Conservation (phyloP, 1,140 invertebrate species). For the Drosophila baimaii region DNA sequence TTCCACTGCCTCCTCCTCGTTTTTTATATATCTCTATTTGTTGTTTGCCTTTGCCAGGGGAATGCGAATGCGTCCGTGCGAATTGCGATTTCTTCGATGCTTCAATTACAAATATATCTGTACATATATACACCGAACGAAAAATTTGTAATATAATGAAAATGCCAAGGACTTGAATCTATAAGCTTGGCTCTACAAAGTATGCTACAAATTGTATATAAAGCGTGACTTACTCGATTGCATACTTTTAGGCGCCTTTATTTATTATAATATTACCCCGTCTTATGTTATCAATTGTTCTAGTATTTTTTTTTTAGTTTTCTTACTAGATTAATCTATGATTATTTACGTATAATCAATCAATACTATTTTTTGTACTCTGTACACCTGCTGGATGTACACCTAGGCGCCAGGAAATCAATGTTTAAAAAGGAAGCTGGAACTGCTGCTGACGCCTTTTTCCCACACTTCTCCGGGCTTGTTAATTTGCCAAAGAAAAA, state of each 20-base stretch:
- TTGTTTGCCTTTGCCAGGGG: conserved; percentile 45
- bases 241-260: no score
- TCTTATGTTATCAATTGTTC: no score
- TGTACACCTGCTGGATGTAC: conserved; percentile 27
- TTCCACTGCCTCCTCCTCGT: not conserved
- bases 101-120: conserved; percentile 17
- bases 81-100: conserved; percentile 40
- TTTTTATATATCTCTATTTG: conserved; percentile 27
- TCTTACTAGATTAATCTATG: not conserved
- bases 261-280: no score
- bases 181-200: no score
- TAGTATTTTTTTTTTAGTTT: not conserved
- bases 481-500: conserved; percentile 63
- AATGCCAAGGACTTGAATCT: no score
- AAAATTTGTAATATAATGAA: no score
- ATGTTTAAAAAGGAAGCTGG: conserved; percentile 49
- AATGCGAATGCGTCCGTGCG: conserved; percentile 59
- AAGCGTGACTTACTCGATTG: no score
- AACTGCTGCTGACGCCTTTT: conserved; percentile 30
- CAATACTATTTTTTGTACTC: conserved; percentile 19
- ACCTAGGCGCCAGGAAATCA: conserved; percentile 40
- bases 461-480: conserved; percentile 27
- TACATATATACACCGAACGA: no score
- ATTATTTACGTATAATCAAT: not conserved
- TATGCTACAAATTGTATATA: no score